phyloP scores from a whole-genome alignment of 2,888 invertebrate species.

The Xylota segnis region DNA sequence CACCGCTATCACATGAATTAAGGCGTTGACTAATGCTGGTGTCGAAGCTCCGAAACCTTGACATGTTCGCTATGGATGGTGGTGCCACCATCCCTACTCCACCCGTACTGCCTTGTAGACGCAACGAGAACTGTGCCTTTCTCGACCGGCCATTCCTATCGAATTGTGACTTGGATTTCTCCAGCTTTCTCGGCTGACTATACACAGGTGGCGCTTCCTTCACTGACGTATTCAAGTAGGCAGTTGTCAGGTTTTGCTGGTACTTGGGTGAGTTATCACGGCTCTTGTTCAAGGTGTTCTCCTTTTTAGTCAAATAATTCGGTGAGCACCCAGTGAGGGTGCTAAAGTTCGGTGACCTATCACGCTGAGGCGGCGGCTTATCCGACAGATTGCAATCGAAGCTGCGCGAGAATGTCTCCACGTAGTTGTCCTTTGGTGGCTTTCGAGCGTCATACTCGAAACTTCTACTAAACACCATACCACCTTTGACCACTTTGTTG shows the following conservation, averaged over 20 bases:
- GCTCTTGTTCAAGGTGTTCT: constrained; percentile 81
- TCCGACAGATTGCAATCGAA: constrained; percentile 84
- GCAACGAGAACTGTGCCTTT: constrained; percentile 85
- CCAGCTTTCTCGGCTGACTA: constrained; percentile 79
- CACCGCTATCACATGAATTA: constrained; percentile 85
- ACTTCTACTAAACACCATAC: constrained; percentile 84
- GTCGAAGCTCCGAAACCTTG: constrained; percentile 88
- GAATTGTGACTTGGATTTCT: constrained; percentile 79
- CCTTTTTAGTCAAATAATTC: constrained; percentile 83
- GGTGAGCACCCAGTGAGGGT: constrained; percentile 84
- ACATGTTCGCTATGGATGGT: constrained; percentile 83
- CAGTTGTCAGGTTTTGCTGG: constrained; percentile 81
- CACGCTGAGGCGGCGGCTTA: constrained; percentile 80
- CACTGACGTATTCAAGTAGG: constrained; percentile 82
- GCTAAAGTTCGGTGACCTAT: constrained; percentile 83
- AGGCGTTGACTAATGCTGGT: constrained; percentile 85
- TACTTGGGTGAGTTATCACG: constrained; percentile 84
- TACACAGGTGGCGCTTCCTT: constrained; percentile 83
- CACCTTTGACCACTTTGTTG: constrained; percentile 72
- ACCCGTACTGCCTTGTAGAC: constrained; percentile 74
- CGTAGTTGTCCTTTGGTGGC: constrained; percentile 81
- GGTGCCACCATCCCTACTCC: constrained; percentile 56
- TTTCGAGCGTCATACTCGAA: constrained; percentile 84
- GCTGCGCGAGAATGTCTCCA: constrained; percentile 84
- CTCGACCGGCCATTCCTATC: constrained; percentile 85